phyloP scores from a whole-genome alignment of 2,113 vertebrate species.

The Apistogramma diplotaenia region DNA sequence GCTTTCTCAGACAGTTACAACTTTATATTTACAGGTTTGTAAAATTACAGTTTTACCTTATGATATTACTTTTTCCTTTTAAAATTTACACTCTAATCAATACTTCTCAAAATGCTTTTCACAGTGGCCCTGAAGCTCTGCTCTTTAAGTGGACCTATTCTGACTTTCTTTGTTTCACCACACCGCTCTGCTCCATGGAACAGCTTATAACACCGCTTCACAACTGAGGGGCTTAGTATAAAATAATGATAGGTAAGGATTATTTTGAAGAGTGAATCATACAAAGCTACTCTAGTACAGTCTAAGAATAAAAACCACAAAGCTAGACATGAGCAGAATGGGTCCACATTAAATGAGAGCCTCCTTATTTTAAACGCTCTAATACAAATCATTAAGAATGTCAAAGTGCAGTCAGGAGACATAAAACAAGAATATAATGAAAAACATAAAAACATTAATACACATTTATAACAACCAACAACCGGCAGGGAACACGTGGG shows the following conservation, averaged over 20 bases:
- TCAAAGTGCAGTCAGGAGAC: neutral
- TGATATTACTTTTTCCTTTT: neutral
- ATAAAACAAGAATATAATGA: conserved; percentile 32
- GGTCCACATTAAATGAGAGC: neutral
- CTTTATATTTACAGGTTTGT: neutral
- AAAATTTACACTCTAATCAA: neutral
- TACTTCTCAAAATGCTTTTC: neutral
- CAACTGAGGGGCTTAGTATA: neutral
- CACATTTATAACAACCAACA: conserved; percentile 13
- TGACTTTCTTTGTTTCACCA: neutral
- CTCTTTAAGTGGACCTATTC: neutral
- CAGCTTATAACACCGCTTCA: neutral
- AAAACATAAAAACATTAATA: neutral
- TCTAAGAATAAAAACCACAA: neutral
- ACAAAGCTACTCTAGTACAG: too few relatives aligned
- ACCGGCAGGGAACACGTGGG: neutral
- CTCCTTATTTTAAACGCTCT: neutral
- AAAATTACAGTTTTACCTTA: neutral
- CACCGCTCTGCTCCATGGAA: neutral
- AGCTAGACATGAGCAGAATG: neutral
- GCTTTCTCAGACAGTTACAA: neutral
- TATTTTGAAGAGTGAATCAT: neutral
- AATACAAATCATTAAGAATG: neutral
- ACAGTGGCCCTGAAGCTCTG: neutral
- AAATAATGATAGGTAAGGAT: neutral